Percentiles rank a stretch among this genome's conserved stretches.
These are phyloP conservation scores for Crossaster papposus DNA, from an alignment of 53 echinoderm and acorn worm genomes.

Conservation along the genomic window DNA sequence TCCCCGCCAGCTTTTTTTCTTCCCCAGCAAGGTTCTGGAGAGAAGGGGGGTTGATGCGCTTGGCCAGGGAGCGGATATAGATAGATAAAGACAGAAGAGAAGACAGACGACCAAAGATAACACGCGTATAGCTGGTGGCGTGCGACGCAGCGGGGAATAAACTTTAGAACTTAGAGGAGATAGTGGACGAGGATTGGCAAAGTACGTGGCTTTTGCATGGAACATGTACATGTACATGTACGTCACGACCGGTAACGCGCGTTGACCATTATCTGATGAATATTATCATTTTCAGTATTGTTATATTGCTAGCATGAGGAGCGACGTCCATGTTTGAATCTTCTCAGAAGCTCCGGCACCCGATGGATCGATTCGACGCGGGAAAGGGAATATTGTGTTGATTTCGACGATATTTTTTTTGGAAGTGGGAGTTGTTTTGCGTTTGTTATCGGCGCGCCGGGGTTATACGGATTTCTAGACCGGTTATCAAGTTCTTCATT, in stretches of 20 bases:
- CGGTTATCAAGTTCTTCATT: not conserved
- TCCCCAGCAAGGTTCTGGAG: not conserved
- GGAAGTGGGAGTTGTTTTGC: not conserved
- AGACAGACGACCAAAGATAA: not conserved
- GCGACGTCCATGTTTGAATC: conserved; percentile 1
- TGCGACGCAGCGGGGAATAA: not conserved
- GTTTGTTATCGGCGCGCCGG: not conserved
- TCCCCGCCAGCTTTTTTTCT: conserved; percentile 2
- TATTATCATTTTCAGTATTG: not conserved
- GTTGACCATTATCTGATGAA: not conserved
- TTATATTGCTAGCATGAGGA: not conserved
- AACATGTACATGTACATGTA: no score
- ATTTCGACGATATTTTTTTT: conserved; percentile 1
- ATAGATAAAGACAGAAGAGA: not conserved
- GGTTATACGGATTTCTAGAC: not conserved
- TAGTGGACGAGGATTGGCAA: not conserved
- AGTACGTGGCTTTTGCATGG: no score
- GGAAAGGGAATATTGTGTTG: not conserved
- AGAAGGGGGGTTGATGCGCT: not conserved
- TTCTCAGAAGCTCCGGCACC: not conserved
- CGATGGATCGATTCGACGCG: not conserved
- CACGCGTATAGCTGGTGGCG: not conserved
- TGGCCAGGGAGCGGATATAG: not conserved
- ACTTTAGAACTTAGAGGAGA: not conserved
- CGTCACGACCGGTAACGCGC: not conserved